Percentiles rank a stretch among this genome's conserved stretches.
phyloP scores from a whole-genome alignment of 1,140 invertebrate genomes.

The Lordiphosa stackelbergi region DNA sequence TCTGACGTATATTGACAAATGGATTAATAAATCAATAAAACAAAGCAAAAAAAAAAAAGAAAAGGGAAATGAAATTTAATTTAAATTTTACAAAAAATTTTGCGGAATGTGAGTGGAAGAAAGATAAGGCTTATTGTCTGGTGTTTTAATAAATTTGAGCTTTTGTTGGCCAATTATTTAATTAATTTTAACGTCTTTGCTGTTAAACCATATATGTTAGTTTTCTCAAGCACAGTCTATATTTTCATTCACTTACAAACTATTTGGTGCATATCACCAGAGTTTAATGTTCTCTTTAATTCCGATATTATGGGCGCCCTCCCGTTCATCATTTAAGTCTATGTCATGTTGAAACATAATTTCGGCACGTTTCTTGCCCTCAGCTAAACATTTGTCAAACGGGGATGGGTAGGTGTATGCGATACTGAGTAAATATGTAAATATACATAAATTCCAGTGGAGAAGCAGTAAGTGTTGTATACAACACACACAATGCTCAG shows the following conservation, averaged over 20 bases:
- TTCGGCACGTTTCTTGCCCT: constrained; percentile 45
- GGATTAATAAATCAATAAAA: constrained; percentile 22
- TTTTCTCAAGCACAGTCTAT: neutral
- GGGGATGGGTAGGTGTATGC: constrained; percentile 1
- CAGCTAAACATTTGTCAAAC: constrained; percentile 40
- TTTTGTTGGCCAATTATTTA: too few species aligned
- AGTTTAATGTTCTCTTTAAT: too few species aligned
- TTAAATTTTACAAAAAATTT: constrained; percentile 6
- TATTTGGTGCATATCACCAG: too few species aligned
- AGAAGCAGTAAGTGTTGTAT: neutral
- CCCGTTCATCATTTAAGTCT: neutral
- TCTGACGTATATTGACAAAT: constrained; percentile 6
- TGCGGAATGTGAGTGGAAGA: neutral
- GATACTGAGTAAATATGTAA: constrained; percentile 24
- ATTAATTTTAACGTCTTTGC: neutral
- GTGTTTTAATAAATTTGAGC: neutral
- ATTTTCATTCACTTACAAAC: neutral
- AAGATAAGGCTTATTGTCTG: neutral
- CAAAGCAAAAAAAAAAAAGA: constrained; percentile 11
- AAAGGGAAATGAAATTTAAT: constrained; percentile 29
- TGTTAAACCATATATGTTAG: neutral
- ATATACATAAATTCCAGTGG: neutral
- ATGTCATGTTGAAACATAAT: constrained; percentile 51
- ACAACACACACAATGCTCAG: neutral
- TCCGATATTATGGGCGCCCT: neutral